These are phyloP conservation scores for Chaetodon trifasciatus DNA, from an alignment of 2,797 vertebrate genomes.

Conservation along the genomic window DNA sequence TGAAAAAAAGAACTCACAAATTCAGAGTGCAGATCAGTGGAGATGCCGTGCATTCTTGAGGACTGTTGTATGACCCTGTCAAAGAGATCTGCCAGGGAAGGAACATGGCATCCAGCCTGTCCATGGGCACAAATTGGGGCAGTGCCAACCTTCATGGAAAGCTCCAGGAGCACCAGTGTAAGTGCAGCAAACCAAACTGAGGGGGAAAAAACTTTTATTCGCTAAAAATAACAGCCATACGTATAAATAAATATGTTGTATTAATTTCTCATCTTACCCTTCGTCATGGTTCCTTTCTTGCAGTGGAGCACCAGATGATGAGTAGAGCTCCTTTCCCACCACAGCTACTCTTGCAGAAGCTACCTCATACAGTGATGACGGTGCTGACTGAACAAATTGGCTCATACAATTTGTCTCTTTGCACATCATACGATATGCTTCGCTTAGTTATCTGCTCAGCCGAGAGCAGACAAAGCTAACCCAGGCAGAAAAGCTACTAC, in stretches of 20 bases:
- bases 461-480: conserved; percentile 28
- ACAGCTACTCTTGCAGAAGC: conserved; percentile 16
- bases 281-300: conserved; percentile 55
- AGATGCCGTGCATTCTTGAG: conserved; percentile 79
- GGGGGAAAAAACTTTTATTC: not conserved
- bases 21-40: conserved; percentile 78
- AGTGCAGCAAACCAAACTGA: conserved; percentile 57
- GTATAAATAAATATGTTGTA: not conserved
- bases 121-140: conserved; percentile 51
- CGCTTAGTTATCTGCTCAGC: conserved; percentile 34
- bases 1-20: conserved; percentile 62
- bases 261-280: conserved; percentile 38
- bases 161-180: conserved; percentile 57
- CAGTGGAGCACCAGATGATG: conserved; percentile 4
- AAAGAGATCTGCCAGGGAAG: conserved; percentile 77
- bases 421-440: conserved; percentile 36
- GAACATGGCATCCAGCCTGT: conserved; percentile 54
- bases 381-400: conserved; percentile 38
- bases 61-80: conserved; percentile 82
- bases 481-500: conserved; percentile 26
- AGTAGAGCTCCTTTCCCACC: not conserved
- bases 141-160: conserved; percentile 15
- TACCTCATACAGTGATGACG: conserved; percentile 28
- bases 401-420: conserved; percentile 25
- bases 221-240: not conserved